Conservation (phyloP, 2,113 vertebrate species). For the Ictalurus furcatus region DNA sequence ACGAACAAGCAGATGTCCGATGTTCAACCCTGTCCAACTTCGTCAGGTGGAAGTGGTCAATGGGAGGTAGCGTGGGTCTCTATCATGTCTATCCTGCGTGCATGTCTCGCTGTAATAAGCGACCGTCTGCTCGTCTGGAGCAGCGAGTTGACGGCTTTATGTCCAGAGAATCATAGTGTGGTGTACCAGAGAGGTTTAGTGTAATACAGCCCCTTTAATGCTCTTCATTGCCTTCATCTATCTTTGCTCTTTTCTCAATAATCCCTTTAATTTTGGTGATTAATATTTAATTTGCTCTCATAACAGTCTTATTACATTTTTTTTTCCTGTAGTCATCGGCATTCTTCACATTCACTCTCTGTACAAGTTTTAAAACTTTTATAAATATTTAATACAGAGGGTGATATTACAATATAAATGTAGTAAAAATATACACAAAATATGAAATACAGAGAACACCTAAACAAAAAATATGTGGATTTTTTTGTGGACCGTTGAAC, state of each 20-base stretch:
- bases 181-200: not conserved
- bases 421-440: not conserved
- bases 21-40: not conserved
- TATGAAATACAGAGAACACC: not conserved
- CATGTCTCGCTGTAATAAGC: not conserved
- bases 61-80: not conserved
- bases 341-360: not conserved
- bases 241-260: not conserved
- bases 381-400: not conserved
- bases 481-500: not conserved
- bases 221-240: not conserved
- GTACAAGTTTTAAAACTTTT: not conserved
- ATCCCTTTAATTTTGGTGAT: not conserved
- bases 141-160: not conserved
- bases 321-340: not conserved
- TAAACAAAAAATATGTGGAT: not conserved
- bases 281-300: slow-evolving; percentile 26
- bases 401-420: not conserved
- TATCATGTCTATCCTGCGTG: too few relatives aligned
- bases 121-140: not conserved
- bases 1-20: not conserved
- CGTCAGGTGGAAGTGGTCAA: not conserved
- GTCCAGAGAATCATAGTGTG: not conserved
- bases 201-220: not conserved
- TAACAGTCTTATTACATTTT: not conserved